These are phyloP conservation scores for Carcina quercana DNA, from an alignment of 2,888 invertebrate genomes.

Conservation along the genomic window DNA sequence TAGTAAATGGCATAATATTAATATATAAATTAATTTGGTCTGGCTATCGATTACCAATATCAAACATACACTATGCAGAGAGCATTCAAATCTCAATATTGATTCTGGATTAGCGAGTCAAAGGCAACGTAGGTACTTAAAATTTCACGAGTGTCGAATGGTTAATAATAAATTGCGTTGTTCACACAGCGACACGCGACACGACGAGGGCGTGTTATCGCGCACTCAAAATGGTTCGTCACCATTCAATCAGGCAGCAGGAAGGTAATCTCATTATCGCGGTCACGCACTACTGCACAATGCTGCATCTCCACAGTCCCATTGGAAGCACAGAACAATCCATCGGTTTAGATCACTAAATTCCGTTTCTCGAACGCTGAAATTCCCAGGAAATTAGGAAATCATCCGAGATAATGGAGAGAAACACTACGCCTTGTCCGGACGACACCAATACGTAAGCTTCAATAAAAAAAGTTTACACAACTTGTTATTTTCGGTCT, in stretches of 20 bases:
- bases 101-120: slow-evolving; percentile 52
- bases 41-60: too few relatives aligned
- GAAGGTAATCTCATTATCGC: slow-evolving; percentile 39
- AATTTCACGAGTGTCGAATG: slow-evolving; percentile 15
- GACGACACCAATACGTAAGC: slow-evolving; percentile 56
- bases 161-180: slow-evolving; percentile 22
- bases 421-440: slow-evolving; percentile 36
- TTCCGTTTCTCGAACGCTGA: slow-evolving; percentile 16
- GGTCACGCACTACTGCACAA: slow-evolving; percentile 39
- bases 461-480: slow-evolving; percentile 62
- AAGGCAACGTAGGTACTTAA: slow-evolving; percentile 20
- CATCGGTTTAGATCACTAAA: slow-evolving; percentile 17
- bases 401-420: too few relatives aligned
- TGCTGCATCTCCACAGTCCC: slow-evolving; percentile 20
- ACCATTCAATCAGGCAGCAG: slow-evolving; percentile 68
- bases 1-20: background rate
- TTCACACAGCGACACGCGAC: too few relatives aligned
- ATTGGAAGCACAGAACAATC: slow-evolving; percentile 18
- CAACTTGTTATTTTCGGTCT: slow-evolving; percentile 35
- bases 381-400: slow-evolving; percentile 35
- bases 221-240: slow-evolving; percentile 64
- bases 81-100: slow-evolving; percentile 37
- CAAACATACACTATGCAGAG: slow-evolving; percentile 11
- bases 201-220: slow-evolving; percentile 55
- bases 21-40: too few relatives aligned